These are phyloP conservation scores for Orchestia grillus DNA, from an alignment of 1,140 invertebrate genomes.

Conservation along the genomic window DNA sequence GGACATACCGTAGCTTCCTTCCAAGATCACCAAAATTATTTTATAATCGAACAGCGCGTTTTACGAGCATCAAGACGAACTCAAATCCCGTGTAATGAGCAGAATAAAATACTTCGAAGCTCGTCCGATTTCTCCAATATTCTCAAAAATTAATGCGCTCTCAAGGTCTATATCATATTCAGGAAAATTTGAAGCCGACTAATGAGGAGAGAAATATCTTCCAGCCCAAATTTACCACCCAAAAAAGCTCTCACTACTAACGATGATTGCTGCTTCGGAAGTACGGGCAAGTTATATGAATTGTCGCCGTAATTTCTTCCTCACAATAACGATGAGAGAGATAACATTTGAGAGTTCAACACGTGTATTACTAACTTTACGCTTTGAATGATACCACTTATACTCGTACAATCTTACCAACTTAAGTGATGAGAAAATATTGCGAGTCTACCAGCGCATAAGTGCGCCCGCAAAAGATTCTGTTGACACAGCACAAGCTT, in stretches of 20 bases:
- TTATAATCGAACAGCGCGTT: neutral
- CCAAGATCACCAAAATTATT: neutral
- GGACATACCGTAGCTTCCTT: neutral
- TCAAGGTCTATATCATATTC: neutral
- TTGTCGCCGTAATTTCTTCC: too few species aligned
- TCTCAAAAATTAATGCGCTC: neutral
- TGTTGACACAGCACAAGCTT: neutral
- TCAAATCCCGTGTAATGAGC: neutral
- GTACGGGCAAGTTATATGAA: neutral
- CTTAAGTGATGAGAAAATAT: neutral
- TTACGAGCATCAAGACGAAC: neutral
- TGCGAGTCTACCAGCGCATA: neutral
- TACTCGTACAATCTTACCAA: neutral
- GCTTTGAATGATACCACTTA: neutral
- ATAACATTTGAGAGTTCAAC: neutral
- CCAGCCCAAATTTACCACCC: neutral
- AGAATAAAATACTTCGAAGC: neutral
- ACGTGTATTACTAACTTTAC: neutral
- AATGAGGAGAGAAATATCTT: neutral
- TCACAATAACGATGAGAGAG: neutral
- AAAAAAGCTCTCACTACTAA: neutral
- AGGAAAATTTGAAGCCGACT: neutral
- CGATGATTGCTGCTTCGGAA: neutral
- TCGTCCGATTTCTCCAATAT: neutral
- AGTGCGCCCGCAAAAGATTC: neutral